phyloP scores from a whole-genome alignment of 2,888 invertebrate genomes.

The Tethea ocularis region DNA sequence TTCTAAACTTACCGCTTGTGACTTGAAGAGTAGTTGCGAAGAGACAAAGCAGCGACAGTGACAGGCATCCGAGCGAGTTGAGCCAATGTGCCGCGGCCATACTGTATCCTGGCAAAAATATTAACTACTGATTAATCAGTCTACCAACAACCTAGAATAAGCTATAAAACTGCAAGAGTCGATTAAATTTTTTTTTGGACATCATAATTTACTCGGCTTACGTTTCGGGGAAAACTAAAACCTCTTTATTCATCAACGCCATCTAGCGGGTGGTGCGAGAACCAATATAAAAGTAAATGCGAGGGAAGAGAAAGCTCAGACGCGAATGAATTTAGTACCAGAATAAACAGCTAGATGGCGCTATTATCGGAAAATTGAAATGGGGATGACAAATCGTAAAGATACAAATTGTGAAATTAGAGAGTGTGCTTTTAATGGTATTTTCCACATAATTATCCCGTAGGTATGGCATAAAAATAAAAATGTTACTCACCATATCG shows the following conservation, averaged over 20 bases:
- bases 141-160: background rate
- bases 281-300: constrained; percentile 24
- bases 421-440: too few relatives aligned
- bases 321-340: constrained; percentile 10
- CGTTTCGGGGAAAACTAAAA: background rate
- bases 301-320: background rate
- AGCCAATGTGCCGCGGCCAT: constrained; percentile 93
- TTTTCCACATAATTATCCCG: too few relatives aligned
- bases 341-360: constrained; percentile 51
- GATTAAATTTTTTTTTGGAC: background rate
- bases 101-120: constrained; percentile 86
- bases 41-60: constrained; percentile 89
- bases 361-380: constrained; percentile 14
- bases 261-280: constrained; percentile 46
- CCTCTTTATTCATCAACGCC: constrained; percentile 36
- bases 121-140: background rate
- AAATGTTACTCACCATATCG: constrained; percentile 87
- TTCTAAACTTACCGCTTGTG: constrained; percentile 88
- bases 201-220: background rate
- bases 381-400: too few relatives aligned
- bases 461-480: background rate
- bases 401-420: too few relatives aligned
- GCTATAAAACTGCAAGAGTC: background rate
- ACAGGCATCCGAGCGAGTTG: constrained; percentile 91
- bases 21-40: constrained; percentile 89